A percentile compares a stretch with the other conserved stretches of the same genome.
These are phyloP conservation scores for Cochlearius cochlearius DNA, from an alignment of 2,113 vertebrate species.

Conservation along the genomic window DNA sequence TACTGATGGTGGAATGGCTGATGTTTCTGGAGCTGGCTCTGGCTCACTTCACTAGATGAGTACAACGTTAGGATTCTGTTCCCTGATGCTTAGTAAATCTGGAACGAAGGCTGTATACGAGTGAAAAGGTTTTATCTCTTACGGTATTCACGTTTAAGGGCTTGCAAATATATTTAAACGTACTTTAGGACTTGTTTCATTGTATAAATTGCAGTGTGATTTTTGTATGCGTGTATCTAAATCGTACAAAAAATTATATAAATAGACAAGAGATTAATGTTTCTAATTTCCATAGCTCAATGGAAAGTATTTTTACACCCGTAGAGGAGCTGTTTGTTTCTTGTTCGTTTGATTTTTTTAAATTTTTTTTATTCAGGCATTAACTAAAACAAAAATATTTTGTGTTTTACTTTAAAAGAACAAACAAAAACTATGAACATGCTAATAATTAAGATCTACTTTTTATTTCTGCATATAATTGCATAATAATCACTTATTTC, in stretches of 20 bases:
- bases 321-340: neutral
- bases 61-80: rapidly evolving
- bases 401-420: neutral
- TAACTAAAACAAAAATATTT: neutral
- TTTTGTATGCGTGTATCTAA: neutral
- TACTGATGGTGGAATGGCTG: no score
- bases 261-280: neutral
- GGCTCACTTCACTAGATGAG: rapidly evolving
- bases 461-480: neutral
- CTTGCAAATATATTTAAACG: neutral
- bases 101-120: neutral
- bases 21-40: neutral
- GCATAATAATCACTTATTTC: neutral
- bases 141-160: rapidly evolving
- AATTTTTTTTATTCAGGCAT: neutral
- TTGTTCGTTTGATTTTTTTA: neutral
- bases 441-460: neutral
- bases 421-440: neutral
- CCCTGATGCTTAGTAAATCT: neutral
- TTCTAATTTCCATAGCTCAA: neutral
- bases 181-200: neutral
- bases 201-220: neutral
- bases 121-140: neutral
- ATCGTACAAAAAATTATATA: neutral
- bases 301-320: neutral